phyloP scores from a whole-genome alignment of 2,888 invertebrate genomes.

The Calameuta pallipes region DNA sequence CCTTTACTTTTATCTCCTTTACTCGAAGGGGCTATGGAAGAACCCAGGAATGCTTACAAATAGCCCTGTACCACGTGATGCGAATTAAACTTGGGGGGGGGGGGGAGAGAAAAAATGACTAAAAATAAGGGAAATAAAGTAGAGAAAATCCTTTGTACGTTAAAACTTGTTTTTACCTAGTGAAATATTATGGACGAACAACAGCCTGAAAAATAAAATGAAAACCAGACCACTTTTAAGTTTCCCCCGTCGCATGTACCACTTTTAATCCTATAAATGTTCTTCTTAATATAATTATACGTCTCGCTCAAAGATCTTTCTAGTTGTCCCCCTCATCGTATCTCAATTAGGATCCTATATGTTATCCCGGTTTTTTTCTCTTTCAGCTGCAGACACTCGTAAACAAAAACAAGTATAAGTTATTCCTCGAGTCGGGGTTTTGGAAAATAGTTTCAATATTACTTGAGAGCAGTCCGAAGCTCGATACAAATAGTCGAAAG shows the following conservation, averaged over 20 bases:
- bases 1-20: not conserved
- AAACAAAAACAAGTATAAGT: not conserved
- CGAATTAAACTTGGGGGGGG: not conserved
- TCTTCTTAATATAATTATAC: not conserved
- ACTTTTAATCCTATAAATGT: not conserved
- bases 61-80: not conserved
- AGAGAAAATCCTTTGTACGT: not conserved
- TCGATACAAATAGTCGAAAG: too few relatives aligned
- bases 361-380: conserved; percentile 20
- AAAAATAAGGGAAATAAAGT: not conserved
- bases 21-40: not conserved
- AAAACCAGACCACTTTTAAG: not conserved
- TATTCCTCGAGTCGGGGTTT: not conserved
- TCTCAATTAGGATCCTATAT: conserved; percentile 1
- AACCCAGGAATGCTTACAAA: not conserved
- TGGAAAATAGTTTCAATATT: too few relatives aligned
- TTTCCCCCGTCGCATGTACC: not conserved
- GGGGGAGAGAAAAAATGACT: too few relatives aligned
- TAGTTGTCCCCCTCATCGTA: not conserved
- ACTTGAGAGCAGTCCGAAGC: too few relatives aligned
- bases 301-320: not conserved
- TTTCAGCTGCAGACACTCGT: conserved; percentile 11
- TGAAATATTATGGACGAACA: not conserved
- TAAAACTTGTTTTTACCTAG: not conserved
- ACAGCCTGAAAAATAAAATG: not conserved